Evolutionary conservation across 2,797 vertebrate genomes (phyloP).

Genomic region (Gastrophryne carolinensis): DNA sequence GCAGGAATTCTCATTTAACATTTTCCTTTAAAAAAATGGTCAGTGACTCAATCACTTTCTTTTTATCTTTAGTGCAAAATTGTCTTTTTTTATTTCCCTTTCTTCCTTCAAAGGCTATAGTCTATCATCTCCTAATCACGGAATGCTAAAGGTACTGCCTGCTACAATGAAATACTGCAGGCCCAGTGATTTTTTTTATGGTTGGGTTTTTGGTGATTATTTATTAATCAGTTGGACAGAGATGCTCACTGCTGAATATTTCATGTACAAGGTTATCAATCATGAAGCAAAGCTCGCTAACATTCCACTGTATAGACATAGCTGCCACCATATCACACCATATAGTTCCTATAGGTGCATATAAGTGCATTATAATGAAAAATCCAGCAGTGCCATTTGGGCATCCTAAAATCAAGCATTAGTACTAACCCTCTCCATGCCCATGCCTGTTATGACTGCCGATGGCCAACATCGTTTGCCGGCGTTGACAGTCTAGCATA

Average conservation of each 20-base stretch:
- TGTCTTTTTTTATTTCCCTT: conserved; percentile 33
- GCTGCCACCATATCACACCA: too few species aligned
- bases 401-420: too few species aligned
- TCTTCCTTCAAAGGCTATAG: conserved; percentile 39
- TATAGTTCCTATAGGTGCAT: too few species aligned
- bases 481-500: too few species aligned
- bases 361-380: too few species aligned
- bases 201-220: not conserved
- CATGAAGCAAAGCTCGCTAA: too few species aligned
- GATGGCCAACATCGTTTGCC: too few species aligned
- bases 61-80: conserved; percentile 38
- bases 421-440: too few species aligned
- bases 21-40: conserved; percentile 31
- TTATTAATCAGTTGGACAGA: conserved; percentile 10
- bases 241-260: not conserved
- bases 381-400: too few species aligned
- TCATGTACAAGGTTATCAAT: not conserved
- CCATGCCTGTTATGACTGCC: too few species aligned
- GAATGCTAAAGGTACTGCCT: conserved; percentile 22
- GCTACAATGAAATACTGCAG: not conserved
- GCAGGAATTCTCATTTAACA: conserved; percentile 25
- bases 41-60: conserved; percentile 20
- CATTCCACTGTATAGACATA: too few species aligned
- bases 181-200: not conserved
- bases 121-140: conserved; percentile 36